A percentile compares a stretch with the other conserved stretches of the same genome.
Evolutionary conservation across 1,140 invertebrate species (phyloP).

Genomic region (Cyphomyrmex costatus): DNA sequence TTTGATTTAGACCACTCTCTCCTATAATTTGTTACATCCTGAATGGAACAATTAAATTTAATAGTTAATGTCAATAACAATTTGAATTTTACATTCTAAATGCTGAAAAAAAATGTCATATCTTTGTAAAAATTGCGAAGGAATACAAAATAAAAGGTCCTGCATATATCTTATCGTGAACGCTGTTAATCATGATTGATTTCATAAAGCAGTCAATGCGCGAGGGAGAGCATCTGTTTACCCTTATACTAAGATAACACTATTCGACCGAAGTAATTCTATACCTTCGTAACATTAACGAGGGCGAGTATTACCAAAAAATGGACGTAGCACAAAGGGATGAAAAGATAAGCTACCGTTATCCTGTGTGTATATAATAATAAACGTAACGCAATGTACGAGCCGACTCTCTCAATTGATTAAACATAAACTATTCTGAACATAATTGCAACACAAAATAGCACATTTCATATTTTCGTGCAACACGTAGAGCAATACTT

Average conservation of each 20-base stretch:
- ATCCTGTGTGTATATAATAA: not conserved
- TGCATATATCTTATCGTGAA: not conserved
- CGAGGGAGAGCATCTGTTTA: slow-evolving; percentile 64
- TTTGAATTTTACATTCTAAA: not conserved
- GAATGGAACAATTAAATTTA: not conserved
- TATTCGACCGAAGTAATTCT: slow-evolving; percentile 66
- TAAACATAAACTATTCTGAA: not conserved
- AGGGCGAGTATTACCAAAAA: slow-evolving; percentile 44
- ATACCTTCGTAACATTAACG: slow-evolving; percentile 49
- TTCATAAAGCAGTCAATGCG: slow-evolving; percentile 39
- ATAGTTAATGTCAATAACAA: not conserved
- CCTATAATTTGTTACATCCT: not conserved
- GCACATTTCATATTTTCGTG: not conserved
- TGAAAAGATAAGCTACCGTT: not conserved
- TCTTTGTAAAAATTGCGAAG: not conserved
- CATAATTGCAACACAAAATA: not conserved
- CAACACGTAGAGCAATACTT: not conserved
- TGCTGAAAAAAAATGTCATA: too few relatives aligned
- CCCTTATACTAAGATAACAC: slow-evolving; percentile 54
- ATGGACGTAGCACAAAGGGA: not conserved
- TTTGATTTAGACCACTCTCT: too few relatives aligned
- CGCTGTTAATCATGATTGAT: slow-evolving; percentile 74
- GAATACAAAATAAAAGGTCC: not conserved
- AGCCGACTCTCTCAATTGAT: too few relatives aligned
- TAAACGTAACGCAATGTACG: not conserved